phyloP scores from a whole-genome alignment of 2,888 invertebrate species.

The Homarus gammarus region DNA sequence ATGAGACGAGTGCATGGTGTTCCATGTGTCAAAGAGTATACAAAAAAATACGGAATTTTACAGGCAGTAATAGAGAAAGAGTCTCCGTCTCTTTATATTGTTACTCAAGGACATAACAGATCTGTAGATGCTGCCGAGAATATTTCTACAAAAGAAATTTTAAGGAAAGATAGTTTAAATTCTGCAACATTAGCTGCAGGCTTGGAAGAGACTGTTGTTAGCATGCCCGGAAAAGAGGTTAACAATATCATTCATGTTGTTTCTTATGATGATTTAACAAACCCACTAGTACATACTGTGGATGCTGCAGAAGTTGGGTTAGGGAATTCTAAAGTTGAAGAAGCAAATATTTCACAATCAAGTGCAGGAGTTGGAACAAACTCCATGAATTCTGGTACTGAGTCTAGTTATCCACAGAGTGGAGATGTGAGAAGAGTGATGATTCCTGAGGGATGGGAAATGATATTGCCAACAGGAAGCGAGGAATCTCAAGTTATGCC shows the following conservation, averaged over 20 bases:
- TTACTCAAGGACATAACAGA: constrained; percentile 31
- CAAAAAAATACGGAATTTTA: constrained; percentile 54
- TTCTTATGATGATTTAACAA: constrained; percentile 49
- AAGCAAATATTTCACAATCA: constrained; percentile 1
- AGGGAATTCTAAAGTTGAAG: constrained; percentile 3
- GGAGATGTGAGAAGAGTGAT: constrained; percentile 26
- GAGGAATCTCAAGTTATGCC: constrained; percentile 49
- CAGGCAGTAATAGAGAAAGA: constrained; percentile 61
- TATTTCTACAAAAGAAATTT: neutral
- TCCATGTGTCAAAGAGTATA: constrained; percentile 55
- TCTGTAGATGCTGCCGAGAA: constrained; percentile 19
- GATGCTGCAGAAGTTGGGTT: constrained; percentile 50
- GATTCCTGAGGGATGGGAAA: constrained; percentile 55
- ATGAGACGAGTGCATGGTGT: constrained; percentile 63
- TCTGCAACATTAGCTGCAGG: constrained; percentile 49
- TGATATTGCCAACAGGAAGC: constrained; percentile 43
- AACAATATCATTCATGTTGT: constrained; percentile 57
- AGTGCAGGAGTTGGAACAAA: constrained; percentile 15
- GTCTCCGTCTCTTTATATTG: constrained; percentile 49
- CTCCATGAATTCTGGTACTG: constrained; percentile 30
- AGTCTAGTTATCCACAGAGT: constrained; percentile 35
- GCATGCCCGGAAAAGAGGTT: constrained; percentile 27
- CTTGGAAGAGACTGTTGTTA: constrained; percentile 57
- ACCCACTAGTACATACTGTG: constrained; percentile 63
- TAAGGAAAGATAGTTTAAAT: constrained; percentile 22